phyloP scores from a whole-genome alignment of 2,797 vertebrate genomes.

The Gymnoscopelus braueri region DNA sequence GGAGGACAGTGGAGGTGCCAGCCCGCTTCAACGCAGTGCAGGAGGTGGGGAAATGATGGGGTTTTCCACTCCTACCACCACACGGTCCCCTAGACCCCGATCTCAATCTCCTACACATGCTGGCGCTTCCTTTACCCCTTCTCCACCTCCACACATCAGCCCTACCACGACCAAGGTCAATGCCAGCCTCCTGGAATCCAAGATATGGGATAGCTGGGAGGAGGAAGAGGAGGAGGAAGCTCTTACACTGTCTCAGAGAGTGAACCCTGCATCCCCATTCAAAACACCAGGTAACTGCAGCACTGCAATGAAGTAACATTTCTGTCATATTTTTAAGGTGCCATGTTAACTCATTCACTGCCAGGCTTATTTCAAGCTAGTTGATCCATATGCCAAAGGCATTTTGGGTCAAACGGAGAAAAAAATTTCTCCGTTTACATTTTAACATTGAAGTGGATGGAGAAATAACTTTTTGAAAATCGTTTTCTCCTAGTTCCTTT shows the following conservation, averaged over 20 bases:
- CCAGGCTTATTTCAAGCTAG: no score
- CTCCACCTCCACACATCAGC: constrained; percentile 32
- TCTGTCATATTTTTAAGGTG: no score
- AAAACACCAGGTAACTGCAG: constrained; percentile 83
- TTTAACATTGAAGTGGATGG: no score
- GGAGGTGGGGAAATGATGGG: neutral
- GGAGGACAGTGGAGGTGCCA: constrained; percentile 66
- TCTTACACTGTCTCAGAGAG: constrained; percentile 76
- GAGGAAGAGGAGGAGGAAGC: constrained; percentile 73
- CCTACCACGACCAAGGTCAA: constrained; percentile 28
- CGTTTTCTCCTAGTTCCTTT: no score
- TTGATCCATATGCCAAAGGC: no score
- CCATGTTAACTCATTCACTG: no score
- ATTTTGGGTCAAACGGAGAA: no score
- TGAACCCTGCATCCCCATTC: constrained; percentile 54
- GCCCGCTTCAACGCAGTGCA: constrained; percentile 16
- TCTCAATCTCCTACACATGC: neutral
- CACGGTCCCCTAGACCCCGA: neutral
- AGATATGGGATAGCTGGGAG: constrained; percentile 84
- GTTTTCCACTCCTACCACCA: constrained; percentile 12
- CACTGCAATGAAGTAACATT: neutral
- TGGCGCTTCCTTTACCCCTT: neutral
- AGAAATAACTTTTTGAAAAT: no score
- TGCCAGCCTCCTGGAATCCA: constrained; percentile 80
- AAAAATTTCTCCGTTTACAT: no score